phyloP scores from a whole-genome alignment of 2,113 vertebrate species.

The Seriola aureovittata region DNA sequence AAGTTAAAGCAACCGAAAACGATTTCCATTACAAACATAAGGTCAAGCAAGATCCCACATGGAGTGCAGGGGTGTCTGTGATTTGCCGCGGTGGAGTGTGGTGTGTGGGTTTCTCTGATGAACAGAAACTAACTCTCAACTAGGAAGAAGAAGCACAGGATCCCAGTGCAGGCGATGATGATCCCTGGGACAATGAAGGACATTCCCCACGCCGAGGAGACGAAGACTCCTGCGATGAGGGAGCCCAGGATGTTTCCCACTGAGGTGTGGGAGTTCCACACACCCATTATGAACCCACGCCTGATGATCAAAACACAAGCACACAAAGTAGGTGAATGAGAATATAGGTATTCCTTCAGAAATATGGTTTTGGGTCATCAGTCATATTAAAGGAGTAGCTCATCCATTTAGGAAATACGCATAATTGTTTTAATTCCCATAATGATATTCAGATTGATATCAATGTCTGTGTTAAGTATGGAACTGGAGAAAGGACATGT shows the following conservation, averaged over 20 bases:
- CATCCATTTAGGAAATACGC: not conserved
- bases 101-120: not conserved
- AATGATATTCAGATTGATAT: too few relatives aligned
- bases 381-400: not conserved
- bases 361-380: not conserved
- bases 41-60: too few relatives aligned
- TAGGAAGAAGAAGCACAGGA: slow-evolving; percentile 95
- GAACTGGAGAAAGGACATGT: too few relatives aligned
- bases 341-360: not conserved
- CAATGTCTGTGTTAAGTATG: not conserved
- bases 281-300: slow-evolving; percentile 97
- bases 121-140: slow-evolving; percentile 91
- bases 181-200: slow-evolving; percentile 94
- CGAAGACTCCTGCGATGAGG: slow-evolving; percentile 91
- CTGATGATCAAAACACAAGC: slow-evolving; percentile 74
- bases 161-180: slow-evolving; percentile 87
- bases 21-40: not conserved
- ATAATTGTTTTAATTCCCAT: not conserved
- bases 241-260: slow-evolving; percentile 99
- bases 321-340: not conserved
- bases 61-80: too few relatives aligned
- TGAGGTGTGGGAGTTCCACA: slow-evolving; percentile 99
- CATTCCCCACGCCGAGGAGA: slow-evolving; percentile 91
- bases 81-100: too few relatives aligned
- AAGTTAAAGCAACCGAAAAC: not conserved